These are phyloP conservation scores for Rhinoderma darwinii DNA, from an alignment of 2,113 vertebrate species.

Conservation along the genomic window DNA sequence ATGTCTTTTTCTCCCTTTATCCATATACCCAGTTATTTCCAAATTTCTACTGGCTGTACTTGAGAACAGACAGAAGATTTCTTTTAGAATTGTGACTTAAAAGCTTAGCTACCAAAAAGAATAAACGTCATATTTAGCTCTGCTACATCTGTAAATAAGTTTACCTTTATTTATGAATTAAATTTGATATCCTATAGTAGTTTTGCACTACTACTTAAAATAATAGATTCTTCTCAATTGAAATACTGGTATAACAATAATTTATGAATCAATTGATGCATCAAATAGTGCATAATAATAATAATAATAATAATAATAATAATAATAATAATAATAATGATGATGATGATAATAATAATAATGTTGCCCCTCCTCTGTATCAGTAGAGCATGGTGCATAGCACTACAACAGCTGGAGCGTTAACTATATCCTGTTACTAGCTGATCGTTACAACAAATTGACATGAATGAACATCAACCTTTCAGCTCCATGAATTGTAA, in stretches of 20 bases:
- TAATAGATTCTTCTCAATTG: background rate
- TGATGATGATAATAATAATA: background rate
- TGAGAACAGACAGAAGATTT: too few relatives aligned
- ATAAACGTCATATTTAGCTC: background rate
- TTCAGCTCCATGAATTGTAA: slow-evolving; percentile 1
- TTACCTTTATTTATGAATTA: too few relatives aligned
- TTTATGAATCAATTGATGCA: background rate
- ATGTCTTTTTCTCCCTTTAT: too few relatives aligned
- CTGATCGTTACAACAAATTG: slow-evolving; percentile 9
- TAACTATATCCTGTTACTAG: background rate
- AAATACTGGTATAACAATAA: background rate
- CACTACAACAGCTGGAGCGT: background rate
- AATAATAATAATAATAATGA: background rate
- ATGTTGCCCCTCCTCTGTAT: background rate
- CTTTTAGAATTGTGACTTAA: background rate
- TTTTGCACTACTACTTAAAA: background rate
- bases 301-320: background rate
- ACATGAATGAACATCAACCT: slow-evolving; percentile 5
- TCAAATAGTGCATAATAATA: slow-evolving; percentile 19
- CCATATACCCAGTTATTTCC: too few relatives aligned
- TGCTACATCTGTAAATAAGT: background rate
- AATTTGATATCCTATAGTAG: background rate
- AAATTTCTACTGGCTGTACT: background rate
- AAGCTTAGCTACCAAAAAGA: background rate
- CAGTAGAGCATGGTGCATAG: background rate